Evolutionary conservation across 2,888 invertebrate genomes (phyloP).

Genomic region (Netelia melanura): DNA sequence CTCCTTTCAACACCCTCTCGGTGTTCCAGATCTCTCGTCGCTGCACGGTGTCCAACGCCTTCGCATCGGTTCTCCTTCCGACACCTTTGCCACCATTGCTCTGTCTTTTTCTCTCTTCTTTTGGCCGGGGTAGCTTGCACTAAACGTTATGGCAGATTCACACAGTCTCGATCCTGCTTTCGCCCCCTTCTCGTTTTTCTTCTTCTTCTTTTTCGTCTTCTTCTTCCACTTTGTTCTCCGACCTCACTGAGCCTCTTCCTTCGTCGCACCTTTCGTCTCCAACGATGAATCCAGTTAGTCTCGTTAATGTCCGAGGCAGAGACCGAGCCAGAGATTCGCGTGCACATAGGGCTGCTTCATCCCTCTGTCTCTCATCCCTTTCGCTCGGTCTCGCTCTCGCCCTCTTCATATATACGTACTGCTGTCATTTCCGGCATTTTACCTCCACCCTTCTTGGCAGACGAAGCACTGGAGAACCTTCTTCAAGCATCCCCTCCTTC

Average conservation of each 20-base stretch:
- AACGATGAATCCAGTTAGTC: constrained; percentile 83
- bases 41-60: constrained; percentile 38
- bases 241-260: constrained; percentile 55
- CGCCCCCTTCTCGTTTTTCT: constrained; percentile 17
- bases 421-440: constrained; percentile 58
- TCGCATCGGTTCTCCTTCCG: constrained; percentile 42
- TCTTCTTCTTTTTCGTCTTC: constrained; percentile 24
- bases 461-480: constrained; percentile 22
- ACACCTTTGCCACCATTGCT: constrained; percentile 62
- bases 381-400: background rate
- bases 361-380: constrained; percentile 14
- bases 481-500: constrained; percentile 27
- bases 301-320: constrained; percentile 83
- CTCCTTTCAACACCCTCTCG: constrained; percentile 65
- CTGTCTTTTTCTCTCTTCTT: constrained; percentile 28
- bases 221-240: constrained; percentile 47
- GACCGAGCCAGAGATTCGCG: constrained; percentile 68
- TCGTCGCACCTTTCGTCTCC: constrained; percentile 58
- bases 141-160: background rate
- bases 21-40: constrained; percentile 37
- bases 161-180: constrained; percentile 13
- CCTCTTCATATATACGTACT: constrained; percentile 25
- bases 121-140: constrained; percentile 2
- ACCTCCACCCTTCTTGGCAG: constrained; percentile 51
- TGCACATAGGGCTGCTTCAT: constrained; percentile 59